Conservation (phyloP, 2,888 invertebrate species). For the Amblyjoppa proteus region DNA sequence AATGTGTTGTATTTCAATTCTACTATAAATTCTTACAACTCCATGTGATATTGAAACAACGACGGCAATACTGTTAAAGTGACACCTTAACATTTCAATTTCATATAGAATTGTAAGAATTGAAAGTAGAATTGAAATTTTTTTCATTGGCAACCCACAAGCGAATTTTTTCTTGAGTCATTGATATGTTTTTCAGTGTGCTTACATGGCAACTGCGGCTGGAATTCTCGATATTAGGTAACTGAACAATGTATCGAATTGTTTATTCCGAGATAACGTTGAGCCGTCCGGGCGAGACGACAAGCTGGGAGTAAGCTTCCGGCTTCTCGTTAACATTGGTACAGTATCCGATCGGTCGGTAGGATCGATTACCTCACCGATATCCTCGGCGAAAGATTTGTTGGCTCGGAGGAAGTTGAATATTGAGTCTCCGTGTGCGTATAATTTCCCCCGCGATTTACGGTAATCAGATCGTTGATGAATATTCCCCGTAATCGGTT, state of each 20-base stretch:
- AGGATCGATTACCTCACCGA: slow-evolving; percentile 23
- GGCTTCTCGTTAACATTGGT: slow-evolving; percentile 3
- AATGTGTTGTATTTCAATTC: no score
- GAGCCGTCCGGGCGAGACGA: neutral
- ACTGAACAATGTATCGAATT: neutral
- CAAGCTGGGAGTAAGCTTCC: slow-evolving; percentile 20
- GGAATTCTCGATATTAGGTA: neutral
- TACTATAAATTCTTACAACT: no score
- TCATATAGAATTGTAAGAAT: no score
- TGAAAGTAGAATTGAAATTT: no score
- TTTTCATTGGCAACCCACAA: no score
- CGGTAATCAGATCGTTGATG: slow-evolving; percentile 48
- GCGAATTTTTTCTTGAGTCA: no score
- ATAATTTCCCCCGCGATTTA: slow-evolving; percentile 19
- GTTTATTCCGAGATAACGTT: slow-evolving; percentile 1
- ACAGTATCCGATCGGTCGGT: slow-evolving; percentile 10
- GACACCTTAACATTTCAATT: no score
- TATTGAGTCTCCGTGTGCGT: slow-evolving; percentile 14
- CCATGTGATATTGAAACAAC: no score
- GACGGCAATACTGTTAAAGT: no score
- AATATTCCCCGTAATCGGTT: slow-evolving; percentile 46
- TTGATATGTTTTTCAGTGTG: neutral
- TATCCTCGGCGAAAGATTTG: slow-evolving; percentile 21
- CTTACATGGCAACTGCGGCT: neutral
- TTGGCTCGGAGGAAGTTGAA: neutral